Conservation (phyloP, 2,113 vertebrate genomes). For the Oncorhynchus clarkii region DNA sequence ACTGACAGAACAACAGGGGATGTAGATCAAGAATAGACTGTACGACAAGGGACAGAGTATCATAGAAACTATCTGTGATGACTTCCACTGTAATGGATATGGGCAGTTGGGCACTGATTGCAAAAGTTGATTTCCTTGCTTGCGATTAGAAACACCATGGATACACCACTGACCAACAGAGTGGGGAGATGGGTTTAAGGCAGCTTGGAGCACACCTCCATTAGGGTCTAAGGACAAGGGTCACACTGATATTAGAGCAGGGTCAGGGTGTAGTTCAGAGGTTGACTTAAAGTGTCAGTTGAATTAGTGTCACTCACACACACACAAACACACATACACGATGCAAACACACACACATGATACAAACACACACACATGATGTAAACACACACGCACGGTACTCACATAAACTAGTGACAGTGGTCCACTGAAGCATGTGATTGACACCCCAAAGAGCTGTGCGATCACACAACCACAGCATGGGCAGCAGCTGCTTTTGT, state of each 20-base stretch:
- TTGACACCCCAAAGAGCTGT: slow-evolving; percentile 80
- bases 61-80: slow-evolving; percentile 75
- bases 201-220: slow-evolving; percentile 80
- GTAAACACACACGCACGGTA: slow-evolving; percentile 11
- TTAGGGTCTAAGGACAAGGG: slow-evolving; percentile 74
- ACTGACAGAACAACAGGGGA: slow-evolving; percentile 2
- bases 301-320: too few relatives aligned
- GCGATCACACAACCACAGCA: slow-evolving; percentile 88
- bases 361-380: too few relatives aligned
- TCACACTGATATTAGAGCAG: not conserved
- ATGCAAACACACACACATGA: too few relatives aligned
- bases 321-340: too few relatives aligned
- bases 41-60: slow-evolving; percentile 12
- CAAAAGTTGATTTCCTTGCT: slow-evolving; percentile 85
- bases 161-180: slow-evolving; percentile 77
- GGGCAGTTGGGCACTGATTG: slow-evolving; percentile 73
- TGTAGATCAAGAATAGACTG: not conserved
- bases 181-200: slow-evolving; percentile 79
- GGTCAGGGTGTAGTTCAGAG: not conserved
- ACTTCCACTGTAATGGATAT: slow-evolving; percentile 91
- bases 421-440: slow-evolving; percentile 73
- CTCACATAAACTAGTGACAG: slow-evolving; percentile 87
- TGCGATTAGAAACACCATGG: slow-evolving; percentile 76
- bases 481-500: slow-evolving; percentile 86
- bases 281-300: too few relatives aligned